Percentiles rank a stretch among this genome's conserved stretches.
Evolutionary conservation across 2,113 vertebrate genomes (phyloP).

Genomic region (Lycaon pictus): DNA sequence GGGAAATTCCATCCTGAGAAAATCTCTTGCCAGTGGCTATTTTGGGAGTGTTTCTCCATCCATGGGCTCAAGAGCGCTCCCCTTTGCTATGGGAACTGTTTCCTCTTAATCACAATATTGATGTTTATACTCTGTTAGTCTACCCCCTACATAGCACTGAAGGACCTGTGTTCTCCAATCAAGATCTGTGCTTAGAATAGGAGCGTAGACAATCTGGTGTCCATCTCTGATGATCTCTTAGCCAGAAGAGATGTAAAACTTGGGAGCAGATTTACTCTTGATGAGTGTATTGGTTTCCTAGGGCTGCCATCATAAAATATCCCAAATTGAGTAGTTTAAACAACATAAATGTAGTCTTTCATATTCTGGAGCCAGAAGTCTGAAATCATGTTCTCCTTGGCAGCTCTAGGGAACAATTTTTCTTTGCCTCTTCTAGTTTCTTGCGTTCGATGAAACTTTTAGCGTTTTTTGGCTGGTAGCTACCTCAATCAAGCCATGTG

Average conservation of each 20-base stretch:
- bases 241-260: neutral
- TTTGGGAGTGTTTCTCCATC: neutral
- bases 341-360: neutral
- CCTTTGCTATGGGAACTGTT: neutral
- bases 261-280: neutral
- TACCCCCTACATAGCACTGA: neutral
- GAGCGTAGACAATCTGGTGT: neutral
- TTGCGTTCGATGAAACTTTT: neutral
- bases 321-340: neutral
- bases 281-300: neutral
- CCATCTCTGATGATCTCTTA: neutral
- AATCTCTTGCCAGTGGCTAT: neutral
- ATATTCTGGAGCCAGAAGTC: neutral
- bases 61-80: neutral
- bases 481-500: neutral
- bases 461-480: neutral
- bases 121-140: neutral
- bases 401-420: neutral
- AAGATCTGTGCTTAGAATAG: neutral
- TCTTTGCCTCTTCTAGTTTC: neutral
- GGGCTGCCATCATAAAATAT: neutral
- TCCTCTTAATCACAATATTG: neutral
- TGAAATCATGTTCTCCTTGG: neutral
- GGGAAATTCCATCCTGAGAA: slow-evolving; percentile 37
- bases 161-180: neutral